Conservation (phyloP, 1,140 invertebrate species). For the Physella acuta region DNA sequence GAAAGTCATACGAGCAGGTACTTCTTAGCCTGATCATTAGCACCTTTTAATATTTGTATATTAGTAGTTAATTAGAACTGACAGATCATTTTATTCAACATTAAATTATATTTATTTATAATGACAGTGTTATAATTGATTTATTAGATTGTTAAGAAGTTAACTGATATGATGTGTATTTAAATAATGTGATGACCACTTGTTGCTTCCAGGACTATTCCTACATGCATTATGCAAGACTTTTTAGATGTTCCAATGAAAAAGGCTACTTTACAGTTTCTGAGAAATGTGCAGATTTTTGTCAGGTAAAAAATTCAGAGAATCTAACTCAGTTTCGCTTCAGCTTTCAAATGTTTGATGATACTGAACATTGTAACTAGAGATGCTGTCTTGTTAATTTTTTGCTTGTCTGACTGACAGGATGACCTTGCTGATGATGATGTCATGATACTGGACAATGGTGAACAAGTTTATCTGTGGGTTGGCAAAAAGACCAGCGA, state of each 20-base stretch:
- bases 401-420: slow-evolving; percentile 60
- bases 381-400: too few species aligned
- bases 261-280: slow-evolving; percentile 99
- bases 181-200: too few species aligned
- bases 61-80: not conserved
- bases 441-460: slow-evolving; percentile 99
- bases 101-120: too few species aligned
- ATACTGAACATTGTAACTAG: too few species aligned
- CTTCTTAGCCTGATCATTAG: slow-evolving; percentile 15
- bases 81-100: too few species aligned
- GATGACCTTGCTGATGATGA: slow-evolving; percentile 99
- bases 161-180: too few species aligned
- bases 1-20: slow-evolving; percentile 83
- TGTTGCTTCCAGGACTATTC: slow-evolving; percentile 69
- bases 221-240: slow-evolving; percentile 90
- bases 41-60: not conserved
- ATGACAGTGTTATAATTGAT: too few species aligned
- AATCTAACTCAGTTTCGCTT: too few species aligned
- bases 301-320: slow-evolving; percentile 84
- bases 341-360: too few species aligned
- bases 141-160: too few species aligned
- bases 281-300: slow-evolving; percentile 99
- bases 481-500: slow-evolving; percentile 93
- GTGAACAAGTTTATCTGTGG: slow-evolving; percentile 97
- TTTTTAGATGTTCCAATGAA: slow-evolving; percentile 98